phyloP scores from a whole-genome alignment of 2,888 invertebrate species.

The Itoplectis maculator region DNA sequence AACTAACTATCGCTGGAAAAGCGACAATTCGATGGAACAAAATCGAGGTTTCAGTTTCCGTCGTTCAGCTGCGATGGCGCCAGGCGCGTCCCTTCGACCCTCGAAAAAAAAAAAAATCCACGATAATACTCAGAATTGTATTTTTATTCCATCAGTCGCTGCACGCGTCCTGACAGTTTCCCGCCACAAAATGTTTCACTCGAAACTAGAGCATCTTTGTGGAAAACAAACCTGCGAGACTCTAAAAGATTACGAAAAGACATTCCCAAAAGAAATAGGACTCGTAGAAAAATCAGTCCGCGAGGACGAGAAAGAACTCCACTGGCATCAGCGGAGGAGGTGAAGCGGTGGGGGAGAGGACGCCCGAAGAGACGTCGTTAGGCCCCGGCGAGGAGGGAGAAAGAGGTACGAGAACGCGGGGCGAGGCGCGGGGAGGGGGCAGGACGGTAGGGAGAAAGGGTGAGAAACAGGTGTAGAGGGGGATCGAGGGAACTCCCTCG shows the following conservation, averaged over 20 bases:
- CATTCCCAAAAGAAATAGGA: neutral
- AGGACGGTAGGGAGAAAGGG: slow-evolving; percentile 70
- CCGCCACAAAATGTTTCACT: too few relatives aligned
- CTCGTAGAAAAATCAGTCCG: slow-evolving; percentile 27
- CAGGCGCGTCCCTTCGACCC: too few relatives aligned
- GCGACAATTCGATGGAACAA: too few relatives aligned
- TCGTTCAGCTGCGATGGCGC: too few relatives aligned
- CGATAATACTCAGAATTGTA: too few relatives aligned
- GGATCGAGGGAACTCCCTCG: slow-evolving; percentile 72
- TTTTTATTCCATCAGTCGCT: too few relatives aligned
- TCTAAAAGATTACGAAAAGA: neutral
- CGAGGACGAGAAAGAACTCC: slow-evolving; percentile 49
- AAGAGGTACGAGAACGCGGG: slow-evolving; percentile 44
- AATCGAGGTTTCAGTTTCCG: too few relatives aligned
- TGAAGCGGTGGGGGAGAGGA: slow-evolving; percentile 60
- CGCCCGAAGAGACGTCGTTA: slow-evolving; percentile 36
- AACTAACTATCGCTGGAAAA: too few relatives aligned
- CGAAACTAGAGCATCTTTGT: neutral
- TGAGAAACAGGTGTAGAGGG: slow-evolving; percentile 75
- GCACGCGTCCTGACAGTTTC: too few relatives aligned
- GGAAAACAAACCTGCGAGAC: neutral
- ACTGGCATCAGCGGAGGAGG: slow-evolving; percentile 55
- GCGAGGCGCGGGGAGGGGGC: slow-evolving; percentile 58
- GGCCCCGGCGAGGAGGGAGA: slow-evolving; percentile 12
- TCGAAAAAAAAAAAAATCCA: too few relatives aligned